phyloP scores from a whole-genome alignment of 2,888 invertebrate genomes.

The Lutraria lutraria region DNA sequence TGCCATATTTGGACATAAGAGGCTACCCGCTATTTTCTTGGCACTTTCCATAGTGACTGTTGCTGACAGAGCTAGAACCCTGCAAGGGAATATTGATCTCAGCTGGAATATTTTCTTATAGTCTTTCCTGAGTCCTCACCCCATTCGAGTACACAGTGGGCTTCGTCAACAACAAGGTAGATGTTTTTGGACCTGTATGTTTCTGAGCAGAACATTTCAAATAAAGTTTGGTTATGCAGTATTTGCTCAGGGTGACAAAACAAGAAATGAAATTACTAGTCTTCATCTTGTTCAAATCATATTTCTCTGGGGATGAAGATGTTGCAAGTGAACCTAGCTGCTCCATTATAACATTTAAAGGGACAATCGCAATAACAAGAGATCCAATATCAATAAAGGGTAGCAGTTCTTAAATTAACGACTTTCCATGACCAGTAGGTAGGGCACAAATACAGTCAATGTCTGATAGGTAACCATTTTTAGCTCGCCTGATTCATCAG shows the following conservation, averaged over 20 bases:
- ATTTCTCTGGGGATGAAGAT: background rate
- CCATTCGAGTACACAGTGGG: conserved; percentile 49
- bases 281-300: background rate
- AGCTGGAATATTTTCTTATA: conserved; percentile 27
- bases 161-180: conserved; percentile 47
- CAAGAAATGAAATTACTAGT: conserved; percentile 9
- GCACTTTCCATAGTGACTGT: conserved; percentile 18
- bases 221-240: background rate
- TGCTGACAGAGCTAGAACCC: conserved; percentile 32
- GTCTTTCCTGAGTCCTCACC: conserved; percentile 28
- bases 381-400: conserved; percentile 30
- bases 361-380: conserved; percentile 29
- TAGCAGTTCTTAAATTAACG: conserved; percentile 37
- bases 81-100: conserved; percentile 22
- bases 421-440: conserved; percentile 46
- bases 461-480: too few species aligned
- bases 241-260: conserved; percentile 40
- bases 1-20: conserved; percentile 11
- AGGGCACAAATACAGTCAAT: conserved; percentile 27
- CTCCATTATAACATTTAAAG: conserved; percentile 39
- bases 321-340: too few species aligned
- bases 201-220: background rate
- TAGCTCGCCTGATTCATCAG: too few species aligned
- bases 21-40: background rate
- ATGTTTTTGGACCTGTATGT: background rate